Base-by-base conservation (phyloP, 35 echinoderm and acorn worm species). In the Holothuria glaberrima region DNA sequence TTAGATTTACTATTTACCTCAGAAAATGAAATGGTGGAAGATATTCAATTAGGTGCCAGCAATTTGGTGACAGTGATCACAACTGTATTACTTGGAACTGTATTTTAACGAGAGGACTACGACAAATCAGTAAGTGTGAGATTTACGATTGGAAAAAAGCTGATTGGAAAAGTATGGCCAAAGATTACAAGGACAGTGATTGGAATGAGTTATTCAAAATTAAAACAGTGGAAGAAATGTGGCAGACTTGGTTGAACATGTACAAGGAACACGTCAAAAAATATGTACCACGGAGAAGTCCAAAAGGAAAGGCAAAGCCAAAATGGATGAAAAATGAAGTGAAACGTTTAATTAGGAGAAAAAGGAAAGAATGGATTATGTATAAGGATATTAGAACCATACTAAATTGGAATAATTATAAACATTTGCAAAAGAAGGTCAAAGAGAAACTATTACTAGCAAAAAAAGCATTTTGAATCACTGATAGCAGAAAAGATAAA, bases 81-180 rank as follows among this genome's bases (percentile, higher is more conserved):
- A 66, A 66, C 63, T 66, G 63, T 66, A 66, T 66, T 66, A 25
- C 63, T 66, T 66, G 63, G 2, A 66, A 0, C 12, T 66, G 63
- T 66, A 66, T 66, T 66, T 66, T 66, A 66, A 66, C 28, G 12
- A 4, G 63, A 66, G 63, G 63, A 66, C 21, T 66, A 66, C 12
- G 21, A 19, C 63, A 66, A 66, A 66, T 9, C 21, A 65, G 61
- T 5, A 17, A n/a, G 61, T 6, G 4, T 65, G 61, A 65, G 61
- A 65, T 65, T 4, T 16, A n/a, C 17, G 61, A 65, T 16, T 65
- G 61, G 61, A 65, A 65, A 16, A 65, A 65, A 17, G 27, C 61
- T 65, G 61, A 65, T 17, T 65, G 61, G 61, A 28, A 65, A 65
- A 65, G 61, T 65, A 65, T 65, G 61, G 17, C 61, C 61, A 65